A percentile compares a stretch with the other conserved stretches of the same genome.
phyloP scores from a whole-genome alignment of 2,113 vertebrate species.

The Melanocharis versteri region DNA sequence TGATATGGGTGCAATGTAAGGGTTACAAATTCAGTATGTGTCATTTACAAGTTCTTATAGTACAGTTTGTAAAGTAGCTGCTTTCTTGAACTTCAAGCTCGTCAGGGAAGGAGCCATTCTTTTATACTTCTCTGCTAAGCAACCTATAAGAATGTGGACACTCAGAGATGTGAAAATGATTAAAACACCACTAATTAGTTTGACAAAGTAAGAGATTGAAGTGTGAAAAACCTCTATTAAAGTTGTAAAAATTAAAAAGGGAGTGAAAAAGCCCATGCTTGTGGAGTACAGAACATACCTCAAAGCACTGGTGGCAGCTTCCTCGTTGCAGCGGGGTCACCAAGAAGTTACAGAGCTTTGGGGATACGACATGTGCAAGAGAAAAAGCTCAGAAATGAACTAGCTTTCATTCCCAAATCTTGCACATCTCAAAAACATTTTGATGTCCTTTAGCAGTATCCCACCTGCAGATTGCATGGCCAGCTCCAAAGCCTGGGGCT shows the following conservation, averaged over 20 bases:
- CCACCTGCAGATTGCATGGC: not conserved
- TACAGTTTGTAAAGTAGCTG: not conserved
- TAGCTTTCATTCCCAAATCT: not conserved
- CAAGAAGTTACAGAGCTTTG: not conserved
- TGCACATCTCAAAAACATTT: accelerated
- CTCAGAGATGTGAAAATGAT: not conserved
- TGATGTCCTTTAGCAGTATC: not conserved
- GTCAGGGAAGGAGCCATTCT: not conserved
- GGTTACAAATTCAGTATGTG: not conserved
- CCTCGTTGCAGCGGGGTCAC: not conserved
- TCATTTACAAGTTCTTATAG: not conserved
- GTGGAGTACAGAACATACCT: not conserved
- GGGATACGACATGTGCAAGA: not conserved
- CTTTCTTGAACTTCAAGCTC: not conserved
- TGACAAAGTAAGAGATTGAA: not conserved
- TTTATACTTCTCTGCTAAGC: not conserved
- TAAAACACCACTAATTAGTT: conserved; percentile 13
- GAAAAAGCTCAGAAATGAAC: not conserved
- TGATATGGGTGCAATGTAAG: not conserved
- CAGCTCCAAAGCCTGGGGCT: not conserved
- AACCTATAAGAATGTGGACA: not conserved
- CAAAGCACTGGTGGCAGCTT: not conserved
- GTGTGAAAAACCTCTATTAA: not conserved
- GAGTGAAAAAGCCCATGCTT: not conserved
- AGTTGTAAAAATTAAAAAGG: not conserved